Evolutionary conservation across 2,888 invertebrate genomes (phyloP).

Genomic region (Eilema caniola): DNA sequence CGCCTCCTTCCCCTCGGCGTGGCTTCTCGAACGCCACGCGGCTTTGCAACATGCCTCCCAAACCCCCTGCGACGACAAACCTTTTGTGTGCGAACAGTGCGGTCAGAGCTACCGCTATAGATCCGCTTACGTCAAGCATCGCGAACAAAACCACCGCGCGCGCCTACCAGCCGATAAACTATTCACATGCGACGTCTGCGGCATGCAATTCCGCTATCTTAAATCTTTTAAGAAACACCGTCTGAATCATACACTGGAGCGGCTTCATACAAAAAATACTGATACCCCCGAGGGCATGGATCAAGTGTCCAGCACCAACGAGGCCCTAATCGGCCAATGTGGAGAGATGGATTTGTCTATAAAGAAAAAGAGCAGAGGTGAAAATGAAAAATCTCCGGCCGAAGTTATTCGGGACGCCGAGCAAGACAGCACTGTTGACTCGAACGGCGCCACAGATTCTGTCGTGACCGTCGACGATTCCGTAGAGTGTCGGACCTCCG

Average conservation of each 20-base stretch:
- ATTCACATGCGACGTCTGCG: slow-evolving; percentile 96
- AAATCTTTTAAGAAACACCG: slow-evolving; percentile 97
- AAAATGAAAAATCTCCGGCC: slow-evolving; percentile 79
- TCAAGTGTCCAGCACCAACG: slow-evolving; percentile 91
- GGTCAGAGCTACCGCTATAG: slow-evolving; percentile 96
- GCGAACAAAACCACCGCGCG: slow-evolving; percentile 96
- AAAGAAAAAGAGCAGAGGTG: slow-evolving; percentile 77
- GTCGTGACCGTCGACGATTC: slow-evolving; percentile 81
- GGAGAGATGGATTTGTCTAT: slow-evolving; percentile 88
- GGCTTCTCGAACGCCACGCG: slow-evolving; percentile 95
- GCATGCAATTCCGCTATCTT: slow-evolving; percentile 96
- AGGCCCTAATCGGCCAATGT: slow-evolving; percentile 85
- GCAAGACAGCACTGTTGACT: slow-evolving; percentile 92
- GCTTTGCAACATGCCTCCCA: slow-evolving; percentile 93
- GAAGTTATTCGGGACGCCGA: slow-evolving; percentile 86
- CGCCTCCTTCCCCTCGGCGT: slow-evolving; percentile 95
- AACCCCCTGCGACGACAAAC: slow-evolving; percentile 91
- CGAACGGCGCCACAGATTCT: slow-evolving; percentile 85
- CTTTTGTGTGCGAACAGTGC: slow-evolving; percentile 96
- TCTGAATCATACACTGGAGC: slow-evolving; percentile 94
- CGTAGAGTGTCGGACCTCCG: slow-evolving; percentile 79
- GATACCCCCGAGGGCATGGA: slow-evolving; percentile 86
- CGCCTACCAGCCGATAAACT: slow-evolving; percentile 95
- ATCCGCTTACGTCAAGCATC: slow-evolving; percentile 91
- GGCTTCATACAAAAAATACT: slow-evolving; percentile 91